A percentile compares a stretch with the other conserved stretches of the same genome.
These are phyloP conservation scores for Zenarchopterus dispar DNA, from an alignment of 2,797 vertebrate genomes.

Conservation along the genomic window DNA sequence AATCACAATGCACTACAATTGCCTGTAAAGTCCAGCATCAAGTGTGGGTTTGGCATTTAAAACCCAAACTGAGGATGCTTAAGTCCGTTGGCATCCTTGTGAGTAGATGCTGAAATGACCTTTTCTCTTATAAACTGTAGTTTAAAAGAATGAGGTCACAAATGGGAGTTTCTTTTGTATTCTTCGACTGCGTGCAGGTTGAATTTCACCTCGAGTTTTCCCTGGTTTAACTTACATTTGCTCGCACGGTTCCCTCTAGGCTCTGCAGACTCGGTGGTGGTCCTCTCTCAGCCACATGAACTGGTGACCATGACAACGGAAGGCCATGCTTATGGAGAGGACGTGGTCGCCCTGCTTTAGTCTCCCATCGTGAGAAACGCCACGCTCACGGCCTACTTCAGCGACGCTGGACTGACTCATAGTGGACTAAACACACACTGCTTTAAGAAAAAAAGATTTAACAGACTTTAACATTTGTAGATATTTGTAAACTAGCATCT, in stretches of 20 bases:
- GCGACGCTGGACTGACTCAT: slow-evolving; percentile 20
- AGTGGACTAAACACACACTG: slow-evolving; percentile 24
- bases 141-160: too few species aligned
- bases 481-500: slow-evolving; percentile 71
- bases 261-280: slow-evolving; percentile 81
- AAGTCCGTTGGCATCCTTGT: too few species aligned
- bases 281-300: slow-evolving; percentile 82
- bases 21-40: too few species aligned
- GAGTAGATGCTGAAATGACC: too few species aligned
- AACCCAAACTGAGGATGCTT: too few species aligned
- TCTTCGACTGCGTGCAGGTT: too few species aligned
- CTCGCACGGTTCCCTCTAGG: slow-evolving; percentile 46
- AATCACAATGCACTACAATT: too few species aligned
- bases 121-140: too few species aligned
- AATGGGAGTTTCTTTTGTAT: too few species aligned
- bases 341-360: slow-evolving; percentile 83
- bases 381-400: slow-evolving; percentile 20
- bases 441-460: slow-evolving; percentile 69
- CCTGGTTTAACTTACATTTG: slow-evolving; percentile 9
- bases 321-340: slow-evolving; percentile 80
- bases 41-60: too few species aligned
- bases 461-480: slow-evolving; percentile 61
- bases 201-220: background rate
- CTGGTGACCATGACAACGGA: slow-evolving; percentile 84
- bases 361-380: slow-evolving; percentile 22